A percentile compares a stretch with the other conserved stretches of the same genome.
These are phyloP conservation scores for Noctua janthina DNA, from an alignment of 2,888 invertebrate species.

Conservation along the genomic window DNA sequence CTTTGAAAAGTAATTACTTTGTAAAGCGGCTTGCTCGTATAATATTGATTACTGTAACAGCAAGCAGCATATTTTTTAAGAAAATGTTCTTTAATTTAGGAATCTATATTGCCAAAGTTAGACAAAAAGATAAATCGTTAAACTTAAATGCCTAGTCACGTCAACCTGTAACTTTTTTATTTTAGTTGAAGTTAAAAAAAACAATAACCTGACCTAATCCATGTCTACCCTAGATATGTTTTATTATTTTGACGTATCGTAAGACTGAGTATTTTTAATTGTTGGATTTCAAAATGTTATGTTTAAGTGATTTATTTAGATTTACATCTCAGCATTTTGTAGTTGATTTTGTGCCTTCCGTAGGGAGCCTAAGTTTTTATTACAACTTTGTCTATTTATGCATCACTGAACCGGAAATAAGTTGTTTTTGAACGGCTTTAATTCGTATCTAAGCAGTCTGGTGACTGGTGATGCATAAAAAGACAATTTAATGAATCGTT, in stretches of 20 bases:
- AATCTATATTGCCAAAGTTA: slow-evolving; percentile 58
- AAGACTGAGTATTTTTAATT: slow-evolving; percentile 75
- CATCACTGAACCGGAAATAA: slow-evolving; percentile 19
- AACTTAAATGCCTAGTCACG: slow-evolving; percentile 70
- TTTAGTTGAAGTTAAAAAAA: slow-evolving; percentile 25
- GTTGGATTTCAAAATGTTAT: slow-evolving; percentile 55
- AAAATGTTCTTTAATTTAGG: slow-evolving; percentile 25
- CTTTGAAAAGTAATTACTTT: slow-evolving; percentile 1
- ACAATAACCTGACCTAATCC: slow-evolving; percentile 43
- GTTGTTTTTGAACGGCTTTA: not conserved
- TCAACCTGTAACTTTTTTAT: slow-evolving; percentile 57
- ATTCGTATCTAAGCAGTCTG: not conserved
- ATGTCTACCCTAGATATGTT: slow-evolving; percentile 56
- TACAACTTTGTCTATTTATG: slow-evolving; percentile 16
- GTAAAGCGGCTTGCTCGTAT: not conserved
- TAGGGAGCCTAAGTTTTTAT: slow-evolving; percentile 12
- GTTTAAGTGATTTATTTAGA: slow-evolving; percentile 64
- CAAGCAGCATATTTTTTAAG: slow-evolving; percentile 18
- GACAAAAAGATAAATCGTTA: slow-evolving; percentile 36
- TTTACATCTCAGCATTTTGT: slow-evolving; percentile 67
- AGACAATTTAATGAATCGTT: not conserved
- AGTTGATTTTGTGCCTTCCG: slow-evolving; percentile 41
- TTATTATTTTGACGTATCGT: slow-evolving; percentile 66
- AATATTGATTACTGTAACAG: not conserved
- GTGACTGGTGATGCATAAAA: slow-evolving; percentile 17